Conservation (phyloP, 1,140 invertebrate genomes). For the Drosophila mayri region DNA sequence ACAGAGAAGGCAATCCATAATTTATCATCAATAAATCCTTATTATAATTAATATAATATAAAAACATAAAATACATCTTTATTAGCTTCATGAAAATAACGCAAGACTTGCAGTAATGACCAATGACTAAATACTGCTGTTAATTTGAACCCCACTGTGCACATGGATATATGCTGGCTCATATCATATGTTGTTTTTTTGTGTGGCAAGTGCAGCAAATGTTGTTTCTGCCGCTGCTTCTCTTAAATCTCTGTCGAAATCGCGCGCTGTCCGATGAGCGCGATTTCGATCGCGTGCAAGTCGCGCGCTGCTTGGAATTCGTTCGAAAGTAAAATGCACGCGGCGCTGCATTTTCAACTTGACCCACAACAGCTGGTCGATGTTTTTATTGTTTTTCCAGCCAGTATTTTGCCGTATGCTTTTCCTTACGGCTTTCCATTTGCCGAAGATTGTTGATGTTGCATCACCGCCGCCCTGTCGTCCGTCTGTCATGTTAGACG, state of each 20-base stretch:
- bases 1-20: background rate
- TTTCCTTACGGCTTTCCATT: constrained; percentile 49
- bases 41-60: background rate
- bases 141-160: constrained; percentile 1
- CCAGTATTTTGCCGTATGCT: constrained; percentile 16
- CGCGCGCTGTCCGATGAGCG: constrained; percentile 23
- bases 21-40: background rate
- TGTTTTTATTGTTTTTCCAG: constrained; percentile 29
- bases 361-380: constrained; percentile 63
- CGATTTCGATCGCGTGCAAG: constrained; percentile 59
- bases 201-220: constrained; percentile 45
- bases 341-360: constrained; percentile 75
- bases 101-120: background rate
- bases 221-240: constrained; percentile 29
- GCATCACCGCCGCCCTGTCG: constrained; percentile 64
- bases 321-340: constrained; percentile 48
- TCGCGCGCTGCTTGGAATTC: constrained; percentile 46
- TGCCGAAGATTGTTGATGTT: constrained; percentile 62
- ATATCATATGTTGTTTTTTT: constrained; percentile 21
- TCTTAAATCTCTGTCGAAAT: constrained; percentile 41
- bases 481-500: constrained; percentile 73
- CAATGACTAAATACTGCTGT: background rate
- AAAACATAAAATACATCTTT: background rate
- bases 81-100: background rate
- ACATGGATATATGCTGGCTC: constrained; percentile 13